Percentiles rank a stretch among this genome's conserved stretches.
These are phyloP conservation scores for Agapornis canus DNA, from an alignment of 2,797 vertebrate genomes.

Conservation along the genomic window DNA sequence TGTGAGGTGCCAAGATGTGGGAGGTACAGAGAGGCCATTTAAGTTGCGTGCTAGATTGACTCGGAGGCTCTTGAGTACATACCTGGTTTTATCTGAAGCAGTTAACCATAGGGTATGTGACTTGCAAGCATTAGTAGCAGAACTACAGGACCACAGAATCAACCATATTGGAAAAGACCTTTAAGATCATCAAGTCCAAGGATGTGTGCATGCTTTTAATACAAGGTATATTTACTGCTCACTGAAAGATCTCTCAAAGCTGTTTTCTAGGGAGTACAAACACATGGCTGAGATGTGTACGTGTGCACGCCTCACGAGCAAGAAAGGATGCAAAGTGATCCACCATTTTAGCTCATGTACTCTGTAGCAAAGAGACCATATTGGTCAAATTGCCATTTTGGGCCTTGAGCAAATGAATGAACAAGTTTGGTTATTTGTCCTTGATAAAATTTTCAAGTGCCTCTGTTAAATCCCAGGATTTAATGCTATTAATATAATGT, in stretches of 20 bases:
- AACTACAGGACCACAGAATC: background rate
- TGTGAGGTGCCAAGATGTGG: background rate
- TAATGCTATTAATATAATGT: conserved; percentile 16
- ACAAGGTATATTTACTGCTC: background rate
- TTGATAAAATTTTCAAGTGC: conserved; percentile 19
- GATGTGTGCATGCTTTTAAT: background rate
- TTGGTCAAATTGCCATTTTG: background rate
- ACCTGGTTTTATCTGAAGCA: background rate
- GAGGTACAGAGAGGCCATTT: background rate
- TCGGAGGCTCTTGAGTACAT: background rate
- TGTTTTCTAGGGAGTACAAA: background rate
- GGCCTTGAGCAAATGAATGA: conserved; percentile 3
- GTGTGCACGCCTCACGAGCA: background rate
- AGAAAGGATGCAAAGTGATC: background rate
- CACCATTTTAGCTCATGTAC: background rate
- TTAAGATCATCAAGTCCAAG: no score
- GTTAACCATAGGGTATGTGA: background rate
- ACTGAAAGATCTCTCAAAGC: background rate
- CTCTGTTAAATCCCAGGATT: background rate
- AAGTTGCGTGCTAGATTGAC: background rate
- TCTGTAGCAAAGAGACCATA: background rate
- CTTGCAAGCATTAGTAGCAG: background rate
- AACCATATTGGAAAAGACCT: no score
- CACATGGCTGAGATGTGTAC: background rate
- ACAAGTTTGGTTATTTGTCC: background rate